A percentile compares a stretch with the other conserved stretches of the same genome.
Conservation (phyloP, 2,113 vertebrate genomes). For the Helogale parvula region DNA sequence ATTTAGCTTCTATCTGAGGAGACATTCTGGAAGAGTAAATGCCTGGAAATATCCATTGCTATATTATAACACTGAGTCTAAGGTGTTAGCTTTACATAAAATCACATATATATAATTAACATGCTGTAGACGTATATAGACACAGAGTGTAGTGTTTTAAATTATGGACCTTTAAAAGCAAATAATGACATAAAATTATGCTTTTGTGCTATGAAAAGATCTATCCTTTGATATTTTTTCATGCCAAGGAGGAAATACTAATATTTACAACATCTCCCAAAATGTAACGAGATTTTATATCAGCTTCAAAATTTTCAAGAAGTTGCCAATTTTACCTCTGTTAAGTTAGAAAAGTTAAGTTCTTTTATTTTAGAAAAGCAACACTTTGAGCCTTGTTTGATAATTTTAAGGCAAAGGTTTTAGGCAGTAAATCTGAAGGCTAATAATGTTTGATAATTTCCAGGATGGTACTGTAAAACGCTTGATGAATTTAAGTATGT, state of each 20-base stretch:
- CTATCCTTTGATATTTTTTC: not conserved
- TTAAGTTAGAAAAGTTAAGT: slow-evolving; percentile 48
- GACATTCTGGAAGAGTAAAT: slow-evolving; percentile 33
- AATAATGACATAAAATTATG: not conserved
- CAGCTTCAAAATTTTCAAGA: slow-evolving; percentile 9
- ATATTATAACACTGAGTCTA: not conserved
- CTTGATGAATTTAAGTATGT: not conserved
- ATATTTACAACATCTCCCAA: slow-evolving; percentile 53
- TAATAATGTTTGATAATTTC: not conserved
- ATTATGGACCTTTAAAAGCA: not conserved
- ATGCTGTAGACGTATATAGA: not conserved
- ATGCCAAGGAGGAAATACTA: not conserved
- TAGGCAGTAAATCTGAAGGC: not conserved
- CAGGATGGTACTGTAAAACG: slow-evolving; percentile 29
- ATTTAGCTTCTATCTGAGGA: not conserved
- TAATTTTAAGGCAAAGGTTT: slow-evolving; percentile 38
- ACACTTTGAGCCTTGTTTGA: not conserved
- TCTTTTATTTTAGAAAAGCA: not conserved
- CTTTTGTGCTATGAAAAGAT: not conserved
- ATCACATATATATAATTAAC: not conserved
- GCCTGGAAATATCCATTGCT: slow-evolving; percentile 31
- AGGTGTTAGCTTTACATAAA: slow-evolving; percentile 28
- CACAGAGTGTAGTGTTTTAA: not conserved
- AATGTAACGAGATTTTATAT: slow-evolving; percentile 29
- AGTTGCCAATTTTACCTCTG: slow-evolving; percentile 62